Conservation (phyloP, 2,797 vertebrate genomes). For the Oreonectes daqikongensis region DNA sequence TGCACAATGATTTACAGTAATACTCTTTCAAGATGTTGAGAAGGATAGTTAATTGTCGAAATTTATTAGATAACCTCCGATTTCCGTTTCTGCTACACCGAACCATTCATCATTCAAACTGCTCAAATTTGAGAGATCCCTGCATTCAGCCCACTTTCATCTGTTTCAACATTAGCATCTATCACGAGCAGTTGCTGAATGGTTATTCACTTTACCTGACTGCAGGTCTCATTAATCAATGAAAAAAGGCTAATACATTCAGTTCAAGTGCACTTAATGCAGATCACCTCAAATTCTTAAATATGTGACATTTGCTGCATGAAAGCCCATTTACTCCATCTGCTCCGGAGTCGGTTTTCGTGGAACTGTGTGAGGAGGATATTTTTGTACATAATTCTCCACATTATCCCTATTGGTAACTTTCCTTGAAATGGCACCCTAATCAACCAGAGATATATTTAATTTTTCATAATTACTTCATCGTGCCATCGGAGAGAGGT, state of each 20-base stretch:
- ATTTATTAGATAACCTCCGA: conserved; percentile 30
- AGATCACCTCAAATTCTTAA: conserved; percentile 52
- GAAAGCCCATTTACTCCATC: conserved; percentile 50
- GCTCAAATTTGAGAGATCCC: conserved; percentile 66
- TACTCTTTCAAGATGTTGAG: conserved; percentile 19
- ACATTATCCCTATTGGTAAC: conserved; percentile 67
- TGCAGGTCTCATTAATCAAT: conserved; percentile 49
- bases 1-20: conserved; percentile 22
- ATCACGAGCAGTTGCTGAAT: conserved; percentile 47
- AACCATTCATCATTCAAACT: conserved; percentile 45
- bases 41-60: conserved; percentile 31
- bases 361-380: conserved; percentile 26
- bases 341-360: conserved; percentile 40
- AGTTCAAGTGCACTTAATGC: conserved; percentile 53
- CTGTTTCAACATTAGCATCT: conserved; percentile 53
- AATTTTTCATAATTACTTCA: conserved; percentile 69
- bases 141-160: conserved; percentile 50
- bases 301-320: conserved; percentile 53
- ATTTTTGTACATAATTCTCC: conserved; percentile 64
- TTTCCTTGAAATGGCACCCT: conserved; percentile 60
- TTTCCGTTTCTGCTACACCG: conserved; percentile 25
- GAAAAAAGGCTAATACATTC: conserved; percentile 47
- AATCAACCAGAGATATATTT: conserved; percentile 72
- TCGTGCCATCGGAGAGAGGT: conserved; percentile 58
- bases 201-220: conserved; percentile 47